Percentiles rank a stretch among this genome's conserved stretches.
Evolutionary conservation across 2,888 invertebrate species (phyloP).

Genomic region (Clistopyga incitator): DNA sequence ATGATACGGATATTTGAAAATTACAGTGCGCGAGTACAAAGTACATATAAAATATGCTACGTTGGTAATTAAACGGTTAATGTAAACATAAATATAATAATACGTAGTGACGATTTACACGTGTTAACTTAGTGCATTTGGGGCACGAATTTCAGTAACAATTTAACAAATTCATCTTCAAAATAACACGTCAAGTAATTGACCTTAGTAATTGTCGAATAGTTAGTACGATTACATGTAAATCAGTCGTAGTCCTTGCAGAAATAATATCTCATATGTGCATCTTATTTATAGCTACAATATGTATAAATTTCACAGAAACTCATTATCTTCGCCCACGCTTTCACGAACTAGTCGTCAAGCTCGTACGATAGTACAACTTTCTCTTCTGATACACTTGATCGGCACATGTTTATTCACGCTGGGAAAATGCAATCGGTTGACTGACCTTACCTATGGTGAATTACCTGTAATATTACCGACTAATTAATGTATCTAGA

Average conservation of each 20-base stretch:
- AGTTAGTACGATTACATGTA: background rate
- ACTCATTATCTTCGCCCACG: slow-evolving; percentile 50
- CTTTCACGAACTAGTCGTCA: slow-evolving; percentile 60
- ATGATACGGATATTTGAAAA: no score
- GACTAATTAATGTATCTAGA: slow-evolving; percentile 52
- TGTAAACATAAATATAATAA: no score
- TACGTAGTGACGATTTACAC: no score
- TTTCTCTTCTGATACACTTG: slow-evolving; percentile 62
- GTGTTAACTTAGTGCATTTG: no score
- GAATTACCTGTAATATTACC: slow-evolving; percentile 24
- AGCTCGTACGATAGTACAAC: slow-evolving; percentile 59
- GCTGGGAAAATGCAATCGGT: slow-evolving; percentile 55
- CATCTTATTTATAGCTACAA: background rate
- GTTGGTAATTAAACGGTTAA: no score
- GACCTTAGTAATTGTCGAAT: background rate
- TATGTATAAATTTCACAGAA: slow-evolving; percentile 40
- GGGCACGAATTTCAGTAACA: no score
- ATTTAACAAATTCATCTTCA: no score
- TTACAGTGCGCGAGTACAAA: no score
- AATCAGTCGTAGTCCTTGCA: background rate
- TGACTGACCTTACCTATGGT: slow-evolving; percentile 28
- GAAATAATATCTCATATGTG: no score
- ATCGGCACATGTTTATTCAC: slow-evolving; percentile 48
- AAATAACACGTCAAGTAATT: no score
- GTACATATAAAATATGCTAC: no score